Percentiles rank a stretch among this genome's conserved stretches.
Conservation (phyloP, 35 echinoderm and acorn worm species). For the Holothuria glaberrima region DNA sequence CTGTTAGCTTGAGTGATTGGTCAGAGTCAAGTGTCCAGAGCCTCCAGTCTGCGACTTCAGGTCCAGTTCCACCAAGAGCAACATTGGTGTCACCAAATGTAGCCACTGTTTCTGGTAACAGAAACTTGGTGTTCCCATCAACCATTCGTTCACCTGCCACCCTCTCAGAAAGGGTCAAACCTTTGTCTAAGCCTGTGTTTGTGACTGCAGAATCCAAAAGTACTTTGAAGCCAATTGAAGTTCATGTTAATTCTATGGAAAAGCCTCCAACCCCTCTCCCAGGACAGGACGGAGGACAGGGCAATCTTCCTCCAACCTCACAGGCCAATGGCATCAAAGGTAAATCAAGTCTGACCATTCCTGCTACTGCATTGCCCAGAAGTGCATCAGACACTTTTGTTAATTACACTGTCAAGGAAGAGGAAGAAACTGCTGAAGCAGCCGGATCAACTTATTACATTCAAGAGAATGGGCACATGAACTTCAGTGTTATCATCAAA, state of each 20-base stretch:
- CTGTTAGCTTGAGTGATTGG: constrained; percentile 64
- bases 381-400: constrained; percentile 97
- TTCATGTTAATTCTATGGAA: constrained; percentile 27
- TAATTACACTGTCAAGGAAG: constrained; percentile 82
- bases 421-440: constrained; percentile 91
- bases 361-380: constrained; percentile 76
- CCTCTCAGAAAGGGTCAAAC: neutral
- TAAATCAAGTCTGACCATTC: constrained; percentile 74
- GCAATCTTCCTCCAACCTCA: neutral
- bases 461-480: constrained; percentile 94
- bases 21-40: neutral
- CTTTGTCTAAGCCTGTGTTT: neutral
- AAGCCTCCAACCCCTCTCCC: constrained; percentile 49
- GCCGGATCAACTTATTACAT: constrained; percentile 95
- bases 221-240: constrained; percentile 45
- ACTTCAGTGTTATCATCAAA: constrained; percentile 89
- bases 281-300: neutral
- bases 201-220: constrained; percentile 4
- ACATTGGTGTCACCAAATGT: constrained; percentile 26
- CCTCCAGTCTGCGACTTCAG: neutral
- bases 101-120: constrained; percentile 47
- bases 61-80: constrained; percentile 13
- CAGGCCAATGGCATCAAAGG: constrained; percentile 42
- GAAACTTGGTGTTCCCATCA: constrained; percentile 38
- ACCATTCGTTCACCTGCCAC: constrained; percentile 6